Conservation (phyloP, 2,113 vertebrate genomes). For the Lampris megalopsis region DNA sequence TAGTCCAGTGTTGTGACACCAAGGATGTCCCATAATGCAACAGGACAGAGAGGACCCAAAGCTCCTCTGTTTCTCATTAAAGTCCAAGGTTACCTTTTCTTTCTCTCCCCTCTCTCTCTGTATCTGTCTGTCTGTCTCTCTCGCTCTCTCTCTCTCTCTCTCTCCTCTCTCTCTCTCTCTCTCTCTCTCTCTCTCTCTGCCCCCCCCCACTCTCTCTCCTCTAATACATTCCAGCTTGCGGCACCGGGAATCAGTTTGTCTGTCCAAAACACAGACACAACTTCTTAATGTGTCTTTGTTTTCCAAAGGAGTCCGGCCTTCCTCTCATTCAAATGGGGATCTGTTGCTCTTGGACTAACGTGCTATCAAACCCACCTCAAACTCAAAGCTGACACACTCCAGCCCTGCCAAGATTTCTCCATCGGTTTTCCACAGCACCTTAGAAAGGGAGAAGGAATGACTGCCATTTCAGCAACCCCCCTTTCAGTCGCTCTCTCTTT, state of each 20-base stretch:
- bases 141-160: no score
- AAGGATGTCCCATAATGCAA: conserved; percentile 34
- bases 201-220: no score
- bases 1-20: conserved; percentile 20
- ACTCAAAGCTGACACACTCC: conserved; percentile 1
- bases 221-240: no score
- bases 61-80: conserved; percentile 67
- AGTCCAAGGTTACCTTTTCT: conserved; percentile 49
- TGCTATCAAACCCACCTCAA: conserved; percentile 13
- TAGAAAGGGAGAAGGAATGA: conserved; percentile 3
- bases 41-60: conserved; percentile 31
- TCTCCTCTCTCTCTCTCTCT: no score
- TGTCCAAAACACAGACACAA: conserved; percentile 45
- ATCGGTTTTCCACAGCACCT: conserved; percentile 37
- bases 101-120: conserved; percentile 35
- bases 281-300: conserved; percentile 59
- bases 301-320: conserved; percentile 40
- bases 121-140: conserved; percentile 60
- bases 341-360: conserved; percentile 33
- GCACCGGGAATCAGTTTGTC: no score
- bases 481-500: background rate
- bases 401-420: conserved; percentile 11
- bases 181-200: no score
- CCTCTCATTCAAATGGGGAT: conserved; percentile 4
- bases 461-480: background rate